Evolutionary conservation across 2,113 vertebrate genomes (phyloP).

Genomic region (Myotis lucifugus): DNA sequence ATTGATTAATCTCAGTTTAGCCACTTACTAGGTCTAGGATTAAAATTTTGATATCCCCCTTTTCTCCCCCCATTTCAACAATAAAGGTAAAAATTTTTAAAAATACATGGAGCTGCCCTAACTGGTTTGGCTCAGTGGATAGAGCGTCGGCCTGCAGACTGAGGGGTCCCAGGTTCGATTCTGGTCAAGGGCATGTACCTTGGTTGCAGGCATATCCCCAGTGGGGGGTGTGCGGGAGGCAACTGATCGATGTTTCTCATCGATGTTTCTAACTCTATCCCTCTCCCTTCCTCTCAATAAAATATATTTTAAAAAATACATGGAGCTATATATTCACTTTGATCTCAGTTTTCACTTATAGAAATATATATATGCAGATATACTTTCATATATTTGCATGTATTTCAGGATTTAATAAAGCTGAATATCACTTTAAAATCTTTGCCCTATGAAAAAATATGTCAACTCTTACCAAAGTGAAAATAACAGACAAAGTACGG

Average conservation of each 20-base stretch:
- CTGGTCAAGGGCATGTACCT: no score
- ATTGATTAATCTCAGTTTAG: constrained; percentile 24
- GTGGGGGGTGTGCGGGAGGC: no score
- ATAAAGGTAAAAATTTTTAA: no score
- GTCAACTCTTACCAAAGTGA: neutral
- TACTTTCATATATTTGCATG: neutral
- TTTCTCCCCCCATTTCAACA: no score
- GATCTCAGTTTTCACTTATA: neutral
- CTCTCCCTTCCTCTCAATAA: neutral
- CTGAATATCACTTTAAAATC: neutral
- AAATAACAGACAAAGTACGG: constrained; percentile 49
- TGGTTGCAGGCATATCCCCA: no score
- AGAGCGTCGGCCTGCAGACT: no score
- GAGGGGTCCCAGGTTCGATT: no score
- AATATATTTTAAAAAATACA: neutral
- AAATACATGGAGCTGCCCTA: no score
- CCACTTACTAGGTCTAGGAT: constrained; percentile 2
- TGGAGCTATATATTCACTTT: neutral
- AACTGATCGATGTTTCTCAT: no score
- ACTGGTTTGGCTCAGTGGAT: no score
- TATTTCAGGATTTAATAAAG: neutral
- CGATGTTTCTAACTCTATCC: no score
- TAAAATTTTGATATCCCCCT: neutral
- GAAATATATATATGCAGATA: neutral
- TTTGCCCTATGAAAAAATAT: constrained; percentile 29